A percentile compares a stretch with the other conserved stretches of the same genome.
These are phyloP conservation scores for Mercenaria mercenaria DNA, from an alignment of 1,140 invertebrate species.

Conservation along the genomic window DNA sequence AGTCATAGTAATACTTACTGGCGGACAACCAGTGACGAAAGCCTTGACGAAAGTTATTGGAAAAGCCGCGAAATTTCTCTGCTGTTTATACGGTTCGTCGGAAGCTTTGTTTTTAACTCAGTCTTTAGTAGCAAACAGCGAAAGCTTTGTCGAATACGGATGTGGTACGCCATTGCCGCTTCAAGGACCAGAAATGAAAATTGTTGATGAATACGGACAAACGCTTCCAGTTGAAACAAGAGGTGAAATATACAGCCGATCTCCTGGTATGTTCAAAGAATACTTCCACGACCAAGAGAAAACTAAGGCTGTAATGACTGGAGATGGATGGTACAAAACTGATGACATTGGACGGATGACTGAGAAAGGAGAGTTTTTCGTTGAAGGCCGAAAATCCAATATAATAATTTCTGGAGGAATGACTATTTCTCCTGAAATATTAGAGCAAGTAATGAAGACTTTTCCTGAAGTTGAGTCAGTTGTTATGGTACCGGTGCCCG, in stretches of 20 bases:
- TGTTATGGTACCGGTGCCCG: slow-evolving; percentile 13
- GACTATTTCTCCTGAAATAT: neutral
- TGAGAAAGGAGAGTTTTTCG: slow-evolving; percentile 50
- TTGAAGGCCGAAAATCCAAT: too few species aligned
- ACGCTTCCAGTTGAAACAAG: neutral
- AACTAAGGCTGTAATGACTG: slow-evolving; percentile 31
- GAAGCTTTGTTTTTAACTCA: neutral
- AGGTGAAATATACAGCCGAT: slow-evolving; percentile 58
- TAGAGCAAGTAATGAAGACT: slow-evolving; percentile 17
- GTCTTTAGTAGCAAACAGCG: neutral
- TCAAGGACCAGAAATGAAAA: slow-evolving; percentile 51
- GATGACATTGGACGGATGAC: slow-evolving; percentile 64
- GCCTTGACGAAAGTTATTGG: slow-evolving; percentile 28
- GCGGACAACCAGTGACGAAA: neutral
- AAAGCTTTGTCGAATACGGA: neutral
- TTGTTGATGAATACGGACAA: slow-evolving; percentile 55
- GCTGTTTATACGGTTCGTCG: slow-evolving; percentile 43
- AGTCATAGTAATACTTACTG: neutral
- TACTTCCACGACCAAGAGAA: slow-evolving; percentile 52
- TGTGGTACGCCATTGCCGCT: neutral
- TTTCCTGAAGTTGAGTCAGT: neutral
- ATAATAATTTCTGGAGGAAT: too few species aligned
- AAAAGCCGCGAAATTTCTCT: neutral
- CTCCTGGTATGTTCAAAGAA: slow-evolving; percentile 13
- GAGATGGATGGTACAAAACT: slow-evolving; percentile 67